phyloP scores from a whole-genome alignment of 2,797 vertebrate species.

The Pangasius sanitwongsei region DNA sequence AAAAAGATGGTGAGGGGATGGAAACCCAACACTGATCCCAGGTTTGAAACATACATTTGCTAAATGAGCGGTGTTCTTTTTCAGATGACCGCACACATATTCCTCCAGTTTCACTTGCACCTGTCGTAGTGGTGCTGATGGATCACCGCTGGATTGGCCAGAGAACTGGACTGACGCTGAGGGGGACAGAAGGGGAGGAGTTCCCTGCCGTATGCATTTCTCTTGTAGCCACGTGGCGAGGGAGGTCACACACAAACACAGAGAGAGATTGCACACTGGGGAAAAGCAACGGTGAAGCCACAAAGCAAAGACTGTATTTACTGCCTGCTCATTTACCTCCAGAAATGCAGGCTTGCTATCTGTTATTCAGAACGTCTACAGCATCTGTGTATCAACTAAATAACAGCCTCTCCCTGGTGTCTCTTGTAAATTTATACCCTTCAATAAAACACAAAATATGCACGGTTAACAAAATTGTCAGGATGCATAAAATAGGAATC shows the following conservation, averaged over 20 bases:
- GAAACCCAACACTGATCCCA: constrained; percentile 30
- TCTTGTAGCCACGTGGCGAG: constrained; percentile 36
- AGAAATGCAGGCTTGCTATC: constrained; percentile 61
- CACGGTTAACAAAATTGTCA: background rate
- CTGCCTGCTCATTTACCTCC: constrained; percentile 61
- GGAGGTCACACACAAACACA: constrained; percentile 29
- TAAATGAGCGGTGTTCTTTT: constrained; percentile 42
- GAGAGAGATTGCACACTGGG: constrained; percentile 16
- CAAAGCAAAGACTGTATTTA: constrained; percentile 64
- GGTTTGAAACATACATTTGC: constrained; percentile 36
- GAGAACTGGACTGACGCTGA: background rate
- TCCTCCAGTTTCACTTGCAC: constrained; percentile 52
- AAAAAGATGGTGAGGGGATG: constrained; percentile 23
- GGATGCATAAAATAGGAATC: background rate
- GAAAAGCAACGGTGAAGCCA: constrained; percentile 52
- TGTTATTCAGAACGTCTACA: constrained; percentile 64
- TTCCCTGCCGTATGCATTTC: constrained; percentile 30
- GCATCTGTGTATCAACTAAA: constrained; percentile 38
- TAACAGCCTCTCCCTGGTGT: constrained; percentile 58
- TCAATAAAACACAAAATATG: constrained; percentile 31
- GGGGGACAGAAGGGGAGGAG: constrained; percentile 7
- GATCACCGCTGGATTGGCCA: constrained; percentile 24
- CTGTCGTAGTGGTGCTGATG: constrained; percentile 42
- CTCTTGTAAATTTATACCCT: constrained; percentile 37
- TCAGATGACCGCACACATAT: constrained; percentile 49